Evolutionary conservation across 1,140 invertebrate genomes (phyloP).

Genomic region (Mycetomoellerius zeteki): DNA sequence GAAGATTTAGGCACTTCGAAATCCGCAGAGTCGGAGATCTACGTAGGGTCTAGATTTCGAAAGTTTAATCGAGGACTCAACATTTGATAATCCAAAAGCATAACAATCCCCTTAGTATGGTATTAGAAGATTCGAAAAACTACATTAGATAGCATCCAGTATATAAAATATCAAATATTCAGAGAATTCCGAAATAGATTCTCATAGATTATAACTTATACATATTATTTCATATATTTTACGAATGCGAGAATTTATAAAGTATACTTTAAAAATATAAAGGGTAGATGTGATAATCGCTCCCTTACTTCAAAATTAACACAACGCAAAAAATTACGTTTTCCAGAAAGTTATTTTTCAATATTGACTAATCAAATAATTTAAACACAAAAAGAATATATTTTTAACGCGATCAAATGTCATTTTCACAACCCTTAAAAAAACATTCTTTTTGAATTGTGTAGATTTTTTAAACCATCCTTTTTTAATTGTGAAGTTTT

Average conservation of each 20-base stretch:
- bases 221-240: neutral
- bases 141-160: neutral
- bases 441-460: too few relatives aligned
- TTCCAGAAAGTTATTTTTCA: too few relatives aligned
- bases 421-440: too few relatives aligned
- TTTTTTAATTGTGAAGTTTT: too few relatives aligned
- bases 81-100: neutral
- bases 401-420: too few relatives aligned
- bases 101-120: neutral
- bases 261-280: neutral
- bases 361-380: too few relatives aligned
- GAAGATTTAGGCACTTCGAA: neutral
- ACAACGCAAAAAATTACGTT: too few relatives aligned
- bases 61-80: neutral
- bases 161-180: neutral
- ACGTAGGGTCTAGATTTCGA: neutral
- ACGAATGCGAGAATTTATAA: neutral
- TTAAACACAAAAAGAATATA: too few relatives aligned
- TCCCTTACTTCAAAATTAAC: too few relatives aligned
- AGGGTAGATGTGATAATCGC: neutral
- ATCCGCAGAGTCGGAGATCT: neutral
- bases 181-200: neutral
- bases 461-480: too few relatives aligned
- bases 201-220: neutral
- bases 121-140: neutral